phyloP scores from a whole-genome alignment of 2,888 invertebrate genomes.

The Ptychoptera contaminata region DNA sequence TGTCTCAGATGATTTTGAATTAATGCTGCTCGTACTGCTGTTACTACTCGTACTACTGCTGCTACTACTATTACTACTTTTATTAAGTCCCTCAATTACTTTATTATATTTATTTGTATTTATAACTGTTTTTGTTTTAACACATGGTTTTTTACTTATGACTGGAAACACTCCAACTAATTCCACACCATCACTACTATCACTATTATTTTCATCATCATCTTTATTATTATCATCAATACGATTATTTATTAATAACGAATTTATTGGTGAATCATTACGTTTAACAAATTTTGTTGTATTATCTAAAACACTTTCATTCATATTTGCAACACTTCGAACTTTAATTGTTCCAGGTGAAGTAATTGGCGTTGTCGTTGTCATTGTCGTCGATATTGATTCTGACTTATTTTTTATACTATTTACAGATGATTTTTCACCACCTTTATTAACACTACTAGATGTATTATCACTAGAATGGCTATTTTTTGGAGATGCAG shows the following conservation, averaged over 20 bases:
- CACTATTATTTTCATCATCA: slow-evolving; percentile 1
- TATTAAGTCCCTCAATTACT: neutral
- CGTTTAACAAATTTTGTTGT: neutral
- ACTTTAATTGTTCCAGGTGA: slow-evolving; percentile 7
- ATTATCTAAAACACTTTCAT: slow-evolving; percentile 7
- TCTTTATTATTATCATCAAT: neutral
- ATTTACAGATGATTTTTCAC: neutral
- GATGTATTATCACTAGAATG: slow-evolving; percentile 1
- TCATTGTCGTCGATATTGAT: neutral
- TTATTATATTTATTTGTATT: slow-evolving; percentile 12
- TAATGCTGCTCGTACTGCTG: neutral
- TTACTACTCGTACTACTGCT: neutral
- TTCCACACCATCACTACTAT: slow-evolving; percentile 26
- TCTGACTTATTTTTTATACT: neutral
- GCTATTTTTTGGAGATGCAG: neutral
- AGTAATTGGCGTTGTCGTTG: neutral
- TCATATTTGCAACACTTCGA: slow-evolving; percentile 10
- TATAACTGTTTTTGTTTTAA: neutral
- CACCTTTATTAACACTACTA: slow-evolving; percentile 1
- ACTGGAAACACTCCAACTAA: slow-evolving; percentile 25
- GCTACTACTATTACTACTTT: slow-evolving; percentile 3
- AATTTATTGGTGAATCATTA: neutral
- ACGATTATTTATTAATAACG: neutral
- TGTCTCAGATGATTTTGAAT: neutral
- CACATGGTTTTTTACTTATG: slow-evolving; percentile 8